Evolutionary conservation across 2,113 vertebrate genomes (phyloP).

Genomic region (Gracilinanus agilis): DNA sequence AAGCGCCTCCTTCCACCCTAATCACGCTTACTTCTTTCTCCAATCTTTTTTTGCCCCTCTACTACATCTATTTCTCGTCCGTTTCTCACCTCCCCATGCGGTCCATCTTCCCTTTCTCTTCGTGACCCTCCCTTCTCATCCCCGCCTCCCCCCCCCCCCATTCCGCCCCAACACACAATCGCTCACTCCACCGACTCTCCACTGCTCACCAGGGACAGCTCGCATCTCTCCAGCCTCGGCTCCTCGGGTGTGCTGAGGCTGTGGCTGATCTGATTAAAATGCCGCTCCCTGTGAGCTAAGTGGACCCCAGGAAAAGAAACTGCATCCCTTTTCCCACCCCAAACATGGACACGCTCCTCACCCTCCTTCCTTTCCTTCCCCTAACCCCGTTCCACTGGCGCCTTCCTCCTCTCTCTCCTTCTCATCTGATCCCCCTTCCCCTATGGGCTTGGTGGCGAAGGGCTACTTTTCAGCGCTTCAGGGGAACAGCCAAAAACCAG

Average conservation of each 20-base stretch:
- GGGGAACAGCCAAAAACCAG: neutral
- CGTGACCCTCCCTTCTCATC: neutral
- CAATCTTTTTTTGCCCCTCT: neutral
- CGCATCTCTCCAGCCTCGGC: slow-evolving; percentile 68
- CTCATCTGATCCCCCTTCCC: neutral
- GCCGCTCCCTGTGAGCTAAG: slow-evolving; percentile 54
- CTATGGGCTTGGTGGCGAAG: neutral
- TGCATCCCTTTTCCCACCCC: slow-evolving; percentile 59
- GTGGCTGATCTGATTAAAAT: slow-evolving; percentile 66
- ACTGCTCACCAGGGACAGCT: slow-evolving; percentile 66
- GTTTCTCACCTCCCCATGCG: neutral
- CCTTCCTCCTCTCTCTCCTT: neutral
- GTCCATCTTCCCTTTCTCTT: neutral
- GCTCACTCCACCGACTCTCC: slow-evolving; percentile 65
- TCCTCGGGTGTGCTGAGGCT: slow-evolving; percentile 62
- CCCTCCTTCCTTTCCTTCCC: slow-evolving; percentile 61
- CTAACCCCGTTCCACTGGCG: slow-evolving; percentile 25
- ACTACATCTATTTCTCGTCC: neutral
- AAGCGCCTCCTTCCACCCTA: neutral
- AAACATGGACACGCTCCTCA: slow-evolving; percentile 57
- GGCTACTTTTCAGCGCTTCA: neutral
- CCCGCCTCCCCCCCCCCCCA: neutral
- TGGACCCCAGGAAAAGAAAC: slow-evolving; percentile 69
- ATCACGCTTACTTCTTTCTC: neutral
- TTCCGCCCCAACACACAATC: slow-evolving; percentile 37